phyloP scores from a whole-genome alignment of 2,113 vertebrate species.

The Amphiprion ocellaris region DNA sequence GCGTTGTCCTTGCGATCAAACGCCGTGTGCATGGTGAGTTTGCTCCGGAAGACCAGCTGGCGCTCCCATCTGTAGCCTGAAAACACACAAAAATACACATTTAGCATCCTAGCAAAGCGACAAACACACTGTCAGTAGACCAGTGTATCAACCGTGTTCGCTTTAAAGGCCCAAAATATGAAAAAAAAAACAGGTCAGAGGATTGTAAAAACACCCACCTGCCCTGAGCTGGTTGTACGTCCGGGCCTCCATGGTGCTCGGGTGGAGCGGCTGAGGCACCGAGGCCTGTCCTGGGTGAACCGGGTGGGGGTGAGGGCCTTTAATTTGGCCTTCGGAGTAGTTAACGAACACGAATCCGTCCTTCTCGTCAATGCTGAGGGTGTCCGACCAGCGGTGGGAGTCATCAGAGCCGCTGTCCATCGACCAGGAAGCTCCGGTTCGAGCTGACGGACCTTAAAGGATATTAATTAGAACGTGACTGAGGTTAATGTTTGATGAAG shows the following conservation, averaged over 20 bases:
- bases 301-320: constrained; percentile 55
- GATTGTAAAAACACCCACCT: constrained; percentile 58
- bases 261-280: constrained; percentile 67
- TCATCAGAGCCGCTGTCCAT: constrained; percentile 93
- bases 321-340: constrained; percentile 93
- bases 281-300: constrained; percentile 71
- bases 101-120: not conserved
- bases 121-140: not conserved
- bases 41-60: constrained; percentile 97
- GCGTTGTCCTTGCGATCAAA: constrained; percentile 98
- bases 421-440: constrained; percentile 86
- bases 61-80: constrained; percentile 97
- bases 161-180: too few relatives aligned
- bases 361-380: constrained; percentile 97
- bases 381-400: constrained; percentile 95
- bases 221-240: constrained; percentile 83
- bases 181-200: not conserved
- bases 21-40: constrained; percentile 98
- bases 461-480: too few relatives aligned
- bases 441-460: constrained; percentile 71
- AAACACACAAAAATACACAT: constrained; percentile 11
- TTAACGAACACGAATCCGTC: constrained; percentile 98
- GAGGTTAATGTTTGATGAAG: too few relatives aligned
- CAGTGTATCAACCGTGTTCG: not conserved
- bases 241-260: constrained; percentile 71